Base-by-base conservation (phyloP, 2,797 vertebrate genomes). In the Pangasius krempfi region DNA sequence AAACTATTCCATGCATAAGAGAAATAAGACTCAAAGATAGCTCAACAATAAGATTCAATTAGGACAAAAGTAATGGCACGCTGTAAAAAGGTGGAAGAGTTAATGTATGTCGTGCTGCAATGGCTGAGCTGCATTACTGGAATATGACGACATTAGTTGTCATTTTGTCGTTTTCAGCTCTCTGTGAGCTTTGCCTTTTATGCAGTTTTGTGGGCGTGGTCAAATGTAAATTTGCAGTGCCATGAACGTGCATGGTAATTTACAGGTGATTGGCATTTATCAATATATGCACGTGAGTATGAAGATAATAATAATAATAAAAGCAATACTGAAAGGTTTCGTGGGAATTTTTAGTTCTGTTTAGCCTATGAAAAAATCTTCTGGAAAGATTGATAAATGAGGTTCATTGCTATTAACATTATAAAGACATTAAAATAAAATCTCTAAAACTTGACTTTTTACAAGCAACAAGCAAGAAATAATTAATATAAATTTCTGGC, bases 131-230 rank as follows among this genome's bases (percentile, higher is more conserved):
- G 14, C n/a, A 54, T 54, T 54, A 52, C 50, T 50, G n/a, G 37
- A 73, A 73, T 44, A 40, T 72, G 16, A 72, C 52, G 12, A 52
- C 47, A 30, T 54, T 80, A 56, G n/a, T 33, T 56, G 16, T 20
- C 73, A 50, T n/a, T 78, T 78, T 52, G 25, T 52, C 47, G 54
- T 54, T 78, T 54, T 30, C 27, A 54, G 75, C 75, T 78, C 75
- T 72, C 3, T 72, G n/a, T 20, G 70, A 72, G 13, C 40, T 44
- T 44, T 50, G 25, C 47, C 44, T 78, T 52, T 16, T 76, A 12
- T 50, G 47, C 27, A 22, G 76, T 80, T 56, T 58, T 22, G 52
- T 56, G 18, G n/a, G 16, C 12, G 52, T 80, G 78, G n/a, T 58
- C 18, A 58, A 56, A 80, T 33, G 52, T 56, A 78, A 78, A 52